These are phyloP conservation scores for Psettodes erumei DNA, from an alignment of 2,113 vertebrate genomes.

Conservation along the genomic window DNA sequence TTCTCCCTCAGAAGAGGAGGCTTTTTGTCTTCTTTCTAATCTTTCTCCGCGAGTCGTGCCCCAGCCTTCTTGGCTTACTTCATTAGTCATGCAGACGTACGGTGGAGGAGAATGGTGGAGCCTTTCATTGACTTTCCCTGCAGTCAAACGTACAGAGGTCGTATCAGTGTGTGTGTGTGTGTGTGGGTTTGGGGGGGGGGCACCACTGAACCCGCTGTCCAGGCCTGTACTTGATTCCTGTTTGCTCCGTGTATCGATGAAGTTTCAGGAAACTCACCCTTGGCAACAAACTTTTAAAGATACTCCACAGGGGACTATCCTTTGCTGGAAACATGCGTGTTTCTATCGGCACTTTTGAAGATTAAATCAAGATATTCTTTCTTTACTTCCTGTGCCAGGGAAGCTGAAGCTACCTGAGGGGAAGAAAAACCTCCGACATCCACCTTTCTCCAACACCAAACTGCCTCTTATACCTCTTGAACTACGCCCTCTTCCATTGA, in stretches of 20 bases:
- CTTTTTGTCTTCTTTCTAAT: constrained; percentile 71
- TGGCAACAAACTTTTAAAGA: constrained; percentile 55
- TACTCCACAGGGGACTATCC: constrained; percentile 70
- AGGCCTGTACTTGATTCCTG: constrained; percentile 34
- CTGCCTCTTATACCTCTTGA: constrained; percentile 35
- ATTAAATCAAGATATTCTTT: constrained; percentile 62
- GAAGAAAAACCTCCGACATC: constrained; percentile 30
- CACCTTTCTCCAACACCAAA: constrained; percentile 23
- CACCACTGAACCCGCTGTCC: constrained; percentile 36
- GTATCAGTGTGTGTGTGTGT: background rate
- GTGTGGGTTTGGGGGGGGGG: no score
- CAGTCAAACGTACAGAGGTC: constrained; percentile 48
- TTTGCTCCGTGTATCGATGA: constrained; percentile 49
- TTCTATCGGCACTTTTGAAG: constrained; percentile 68
- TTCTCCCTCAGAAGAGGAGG: constrained; percentile 66
- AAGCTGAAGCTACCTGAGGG: constrained; percentile 64
- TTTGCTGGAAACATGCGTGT: constrained; percentile 56
- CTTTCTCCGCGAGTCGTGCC: constrained; percentile 43
- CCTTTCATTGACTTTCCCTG: constrained; percentile 44
- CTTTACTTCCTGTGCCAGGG: constrained; percentile 48
- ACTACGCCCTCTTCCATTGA: constrained; percentile 12
- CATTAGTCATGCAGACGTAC: constrained; percentile 71
- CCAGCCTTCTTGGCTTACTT: constrained; percentile 74
- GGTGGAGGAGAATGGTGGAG: constrained; percentile 57
- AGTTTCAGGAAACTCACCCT: constrained; percentile 54